A percentile compares a stretch with the other conserved stretches of the same genome.
phyloP scores from a whole-genome alignment of 2,797 vertebrate species.

The Siniperca undulata region DNA sequence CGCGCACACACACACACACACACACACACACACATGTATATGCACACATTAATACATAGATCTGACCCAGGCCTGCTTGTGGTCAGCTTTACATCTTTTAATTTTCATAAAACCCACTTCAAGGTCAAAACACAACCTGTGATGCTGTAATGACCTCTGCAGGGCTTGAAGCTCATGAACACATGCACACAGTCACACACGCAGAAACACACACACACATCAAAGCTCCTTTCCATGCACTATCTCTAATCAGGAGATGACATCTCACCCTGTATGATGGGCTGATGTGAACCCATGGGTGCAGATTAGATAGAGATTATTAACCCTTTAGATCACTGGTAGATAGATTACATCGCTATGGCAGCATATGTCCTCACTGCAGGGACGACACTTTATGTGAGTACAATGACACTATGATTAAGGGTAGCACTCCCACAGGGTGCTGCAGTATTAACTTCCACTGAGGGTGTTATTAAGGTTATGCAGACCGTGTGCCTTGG shows the following conservation, averaged over 20 bases:
- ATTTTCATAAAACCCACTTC: constrained; percentile 71
- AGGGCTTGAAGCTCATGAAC: constrained; percentile 16
- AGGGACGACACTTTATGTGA: constrained; percentile 49
- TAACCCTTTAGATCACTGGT: constrained; percentile 65
- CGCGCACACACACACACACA: neutral
- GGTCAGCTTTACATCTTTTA: constrained; percentile 61
- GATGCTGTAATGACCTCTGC: constrained; percentile 46
- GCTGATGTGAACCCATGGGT: constrained; percentile 56
- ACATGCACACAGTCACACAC: constrained; percentile 18
- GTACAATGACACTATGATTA: constrained; percentile 51
- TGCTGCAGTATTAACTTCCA: constrained; percentile 49
- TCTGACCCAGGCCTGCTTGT: constrained; percentile 10
- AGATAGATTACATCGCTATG: constrained; percentile 62
- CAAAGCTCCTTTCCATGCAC: neutral
- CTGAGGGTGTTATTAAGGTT: constrained; percentile 37
- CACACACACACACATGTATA: neutral
- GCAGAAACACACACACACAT: constrained; percentile 7
- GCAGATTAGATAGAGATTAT: constrained; percentile 77
- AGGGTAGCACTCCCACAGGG: constrained; percentile 26
- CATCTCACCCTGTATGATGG: constrained; percentile 57
- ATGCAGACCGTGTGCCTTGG: neutral
- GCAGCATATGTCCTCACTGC: constrained; percentile 67
- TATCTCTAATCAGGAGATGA: constrained; percentile 66
- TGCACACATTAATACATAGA: constrained; percentile 1
- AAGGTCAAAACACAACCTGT: constrained; percentile 50